Evolutionary conservation across 1,140 invertebrate genomes (phyloP).

Genomic region (Euwallacea fornicatus): DNA sequence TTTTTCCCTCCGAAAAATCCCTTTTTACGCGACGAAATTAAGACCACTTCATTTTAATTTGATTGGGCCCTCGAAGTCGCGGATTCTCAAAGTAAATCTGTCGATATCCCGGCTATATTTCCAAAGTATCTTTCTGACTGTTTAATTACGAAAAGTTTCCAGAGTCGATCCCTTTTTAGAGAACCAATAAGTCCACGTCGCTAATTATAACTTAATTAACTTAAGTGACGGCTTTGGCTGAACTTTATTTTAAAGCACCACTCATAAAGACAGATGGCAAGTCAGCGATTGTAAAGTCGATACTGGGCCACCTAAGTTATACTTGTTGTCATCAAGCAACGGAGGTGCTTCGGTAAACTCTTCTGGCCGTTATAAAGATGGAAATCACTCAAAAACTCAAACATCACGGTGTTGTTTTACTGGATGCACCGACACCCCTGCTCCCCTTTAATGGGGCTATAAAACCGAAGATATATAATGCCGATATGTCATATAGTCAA

Average conservation of each 20-base stretch:
- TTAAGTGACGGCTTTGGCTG: slow-evolving; percentile 27
- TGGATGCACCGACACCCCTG: slow-evolving; percentile 16
- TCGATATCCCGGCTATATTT: slow-evolving; percentile 35
- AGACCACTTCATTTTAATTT: slow-evolving; percentile 34
- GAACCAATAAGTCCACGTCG: slow-evolving; percentile 32
- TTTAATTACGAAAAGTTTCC: slow-evolving; percentile 34
- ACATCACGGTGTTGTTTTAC: too few species aligned
- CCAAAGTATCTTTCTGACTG: slow-evolving; percentile 35
- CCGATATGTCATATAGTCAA: slow-evolving; percentile 28
- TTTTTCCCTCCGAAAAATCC: slow-evolving; percentile 28
- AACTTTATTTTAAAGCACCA: slow-evolving; percentile 4
- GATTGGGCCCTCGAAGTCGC: slow-evolving; percentile 27
- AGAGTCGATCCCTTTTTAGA: slow-evolving; percentile 33
- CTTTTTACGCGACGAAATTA: slow-evolving; percentile 29
- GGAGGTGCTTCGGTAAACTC: too few species aligned
- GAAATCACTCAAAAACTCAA: too few species aligned
- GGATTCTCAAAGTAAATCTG: slow-evolving; percentile 35
- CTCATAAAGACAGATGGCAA: neutral
- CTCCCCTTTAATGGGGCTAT: slow-evolving; percentile 28
- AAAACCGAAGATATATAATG: slow-evolving; percentile 36
- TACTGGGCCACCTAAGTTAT: neutral
- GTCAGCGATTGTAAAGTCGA: too few species aligned
- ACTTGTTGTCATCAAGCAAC: too few species aligned
- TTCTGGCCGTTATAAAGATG: too few species aligned
- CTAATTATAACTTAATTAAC: slow-evolving; percentile 36